Conservation (phyloP, 2,888 invertebrate species). For the Metalampra italica region DNA sequence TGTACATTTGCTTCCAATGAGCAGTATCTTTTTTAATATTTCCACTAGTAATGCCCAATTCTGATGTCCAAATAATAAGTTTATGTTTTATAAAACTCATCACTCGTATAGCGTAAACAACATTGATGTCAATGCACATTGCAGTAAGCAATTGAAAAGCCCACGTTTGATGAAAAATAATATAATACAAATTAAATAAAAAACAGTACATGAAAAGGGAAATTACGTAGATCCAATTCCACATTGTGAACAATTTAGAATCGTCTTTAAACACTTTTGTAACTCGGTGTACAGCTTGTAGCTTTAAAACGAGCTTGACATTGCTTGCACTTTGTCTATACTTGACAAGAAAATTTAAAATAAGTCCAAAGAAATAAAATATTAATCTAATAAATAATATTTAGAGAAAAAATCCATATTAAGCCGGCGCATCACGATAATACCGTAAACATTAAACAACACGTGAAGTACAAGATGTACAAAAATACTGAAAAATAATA, state of each 20-base stretch:
- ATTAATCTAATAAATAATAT: neutral
- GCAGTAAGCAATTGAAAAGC: neutral
- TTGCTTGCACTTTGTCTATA: neutral
- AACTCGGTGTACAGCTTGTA: neutral
- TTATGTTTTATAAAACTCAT: neutral
- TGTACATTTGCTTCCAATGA: neutral
- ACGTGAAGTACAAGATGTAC: neutral
- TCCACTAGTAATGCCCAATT: neutral
- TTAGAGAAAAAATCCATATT: neutral
- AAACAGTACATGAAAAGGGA: neutral
- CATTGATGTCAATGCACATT: neutral
- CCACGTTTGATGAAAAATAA: neutral
- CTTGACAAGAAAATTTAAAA: neutral
- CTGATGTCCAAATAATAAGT: neutral
- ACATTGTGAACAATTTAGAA: neutral
- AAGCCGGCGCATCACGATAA: neutral
- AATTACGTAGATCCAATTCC: neutral
- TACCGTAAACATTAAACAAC: neutral
- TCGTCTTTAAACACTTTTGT: neutral
- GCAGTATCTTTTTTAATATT: neutral
- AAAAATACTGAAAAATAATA: neutral
- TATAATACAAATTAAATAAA: neutral
- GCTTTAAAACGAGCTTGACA: neutral
- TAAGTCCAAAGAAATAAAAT: neutral
- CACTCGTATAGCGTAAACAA: neutral